Conservation (phyloP, 1,140 invertebrate genomes). For the Anastrepha obliqua region DNA sequence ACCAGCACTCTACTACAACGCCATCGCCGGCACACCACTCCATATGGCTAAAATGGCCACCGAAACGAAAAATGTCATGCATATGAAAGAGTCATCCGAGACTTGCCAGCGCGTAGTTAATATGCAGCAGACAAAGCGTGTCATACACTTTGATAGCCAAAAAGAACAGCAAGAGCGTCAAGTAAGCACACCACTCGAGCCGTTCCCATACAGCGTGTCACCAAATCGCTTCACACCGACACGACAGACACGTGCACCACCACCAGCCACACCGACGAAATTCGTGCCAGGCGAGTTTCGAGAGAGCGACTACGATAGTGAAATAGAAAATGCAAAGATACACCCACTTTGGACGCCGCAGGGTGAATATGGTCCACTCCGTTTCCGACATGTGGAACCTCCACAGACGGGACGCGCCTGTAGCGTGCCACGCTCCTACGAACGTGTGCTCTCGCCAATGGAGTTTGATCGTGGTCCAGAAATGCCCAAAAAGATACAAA, state of each 20-base stretch:
- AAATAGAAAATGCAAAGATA: slow-evolving; percentile 78
- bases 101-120: slow-evolving; percentile 80
- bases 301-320: slow-evolving; percentile 84
- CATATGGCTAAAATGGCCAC: slow-evolving; percentile 78
- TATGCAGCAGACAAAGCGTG: slow-evolving; percentile 81
- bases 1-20: slow-evolving; percentile 76
- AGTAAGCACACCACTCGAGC: slow-evolving; percentile 67
- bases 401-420: slow-evolving; percentile 74
- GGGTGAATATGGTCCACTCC: slow-evolving; percentile 77
- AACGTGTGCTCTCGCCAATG: slow-evolving; percentile 77
- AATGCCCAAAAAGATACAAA: slow-evolving; percentile 73
- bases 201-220: slow-evolving; percentile 75
- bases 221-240: slow-evolving; percentile 67
- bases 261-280: slow-evolving; percentile 79
- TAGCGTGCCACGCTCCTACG: slow-evolving; percentile 75
- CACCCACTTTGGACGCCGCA: slow-evolving; percentile 79
- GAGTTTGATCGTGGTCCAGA: slow-evolving; percentile 78
- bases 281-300: slow-evolving; percentile 81
- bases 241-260: slow-evolving; percentile 71
- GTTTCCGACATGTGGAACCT: slow-evolving; percentile 79
- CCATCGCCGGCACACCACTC: slow-evolving; percentile 76
- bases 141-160: slow-evolving; percentile 80
- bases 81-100: slow-evolving; percentile 82
- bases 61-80: slow-evolving; percentile 81
- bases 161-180: slow-evolving; percentile 58